Base-by-base conservation (phyloP, 2,888 invertebrate genomes). In the Lasioglossum marginatum region DNA sequence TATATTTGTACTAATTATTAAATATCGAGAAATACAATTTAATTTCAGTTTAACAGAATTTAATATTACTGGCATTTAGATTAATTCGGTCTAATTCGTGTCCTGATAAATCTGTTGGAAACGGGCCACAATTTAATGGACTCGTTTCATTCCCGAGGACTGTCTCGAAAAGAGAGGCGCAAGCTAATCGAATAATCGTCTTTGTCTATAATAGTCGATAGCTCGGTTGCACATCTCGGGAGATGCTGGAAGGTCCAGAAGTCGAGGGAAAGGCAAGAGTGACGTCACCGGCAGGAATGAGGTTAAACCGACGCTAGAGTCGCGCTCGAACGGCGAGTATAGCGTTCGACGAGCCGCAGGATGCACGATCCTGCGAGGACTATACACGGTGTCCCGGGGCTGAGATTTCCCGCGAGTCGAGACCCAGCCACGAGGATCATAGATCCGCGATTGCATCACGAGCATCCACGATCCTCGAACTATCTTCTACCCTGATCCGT, bases 241-340 rank as follows among this genome's bases (percentile, higher is more conserved):
- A 92, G 93, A 93, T 93, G 92, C 93, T 92, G 93, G 91, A 93
- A 92, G 92, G 91, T 92, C 88, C 90, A 89, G 86, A 86, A 63
- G 89, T 81, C 90, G 92, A 93, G 94, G 91, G 94, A 93, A 94
- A 93, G 93, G 93, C 92, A 87, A 89, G 84, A 80, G 82, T 94
- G 95, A 94, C 95, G 95, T 94, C 94, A 94, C 87, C 91, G 37
- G 68, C 85, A 88, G 92, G 93, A 94, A 94, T 92, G 94, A 94
- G 94, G 94, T 93, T 94, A 94, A 94, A 90, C 89, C 90, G 87
- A 92, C 86, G 92, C 91, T 92, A 92, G 93, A 93, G 91, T 92
- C 91, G 89, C 89, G 88, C 88, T 76, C 81, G 83, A 81, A 76
- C 34, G 57, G 63, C 34, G 63, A 66, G 79, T 85, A 88, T 85